Percentiles rank a stretch among this genome's conserved stretches.
These are phyloP conservation scores for Drosophila quadrilineata DNA, from an alignment of 1,140 invertebrate species.

Conservation along the genomic window DNA sequence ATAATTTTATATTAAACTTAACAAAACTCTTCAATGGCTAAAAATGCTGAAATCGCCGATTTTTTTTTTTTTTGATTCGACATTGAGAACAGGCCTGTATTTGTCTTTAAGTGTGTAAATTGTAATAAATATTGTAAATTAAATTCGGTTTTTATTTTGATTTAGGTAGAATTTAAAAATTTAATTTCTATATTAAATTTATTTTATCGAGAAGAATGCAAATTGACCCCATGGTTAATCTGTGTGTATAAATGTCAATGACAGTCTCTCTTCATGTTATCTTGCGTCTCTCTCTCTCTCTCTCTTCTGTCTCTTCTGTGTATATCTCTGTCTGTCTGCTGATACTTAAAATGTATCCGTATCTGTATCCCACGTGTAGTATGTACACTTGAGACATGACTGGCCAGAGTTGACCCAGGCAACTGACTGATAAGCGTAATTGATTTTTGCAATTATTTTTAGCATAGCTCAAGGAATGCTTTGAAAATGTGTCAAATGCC, in stretches of 20 bases:
- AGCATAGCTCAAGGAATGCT: constrained; percentile 66
- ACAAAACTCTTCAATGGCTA: no score
- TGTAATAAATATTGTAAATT: no score
- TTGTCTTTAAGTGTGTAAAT: no score
- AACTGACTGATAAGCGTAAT: constrained; percentile 69
- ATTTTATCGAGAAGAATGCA: background rate
- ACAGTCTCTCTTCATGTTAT: no score
- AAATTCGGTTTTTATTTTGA: background rate
- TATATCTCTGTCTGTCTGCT: constrained; percentile 1
- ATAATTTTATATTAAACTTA: no score
- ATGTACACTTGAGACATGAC: constrained; percentile 50
- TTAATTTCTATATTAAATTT: no score
- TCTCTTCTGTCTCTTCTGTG: no score
- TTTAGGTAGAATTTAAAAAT: background rate
- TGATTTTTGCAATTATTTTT: constrained; percentile 78
- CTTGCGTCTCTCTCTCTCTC: no score
- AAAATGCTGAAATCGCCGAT: no score
- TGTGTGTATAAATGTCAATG: constrained; percentile 21
- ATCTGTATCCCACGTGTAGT: constrained; percentile 41
- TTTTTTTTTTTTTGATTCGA: no score
- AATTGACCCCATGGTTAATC: constrained; percentile 28
- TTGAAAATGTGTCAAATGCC: constrained; percentile 74
- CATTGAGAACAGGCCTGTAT: no score
- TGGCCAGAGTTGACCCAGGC: constrained; percentile 46
- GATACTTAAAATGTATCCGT: constrained; percentile 5